Percentiles rank a stretch among this genome's conserved stretches.
Evolutionary conservation across 1,140 invertebrate species (phyloP).

Genomic region (Drosophila asahinai): DNA sequence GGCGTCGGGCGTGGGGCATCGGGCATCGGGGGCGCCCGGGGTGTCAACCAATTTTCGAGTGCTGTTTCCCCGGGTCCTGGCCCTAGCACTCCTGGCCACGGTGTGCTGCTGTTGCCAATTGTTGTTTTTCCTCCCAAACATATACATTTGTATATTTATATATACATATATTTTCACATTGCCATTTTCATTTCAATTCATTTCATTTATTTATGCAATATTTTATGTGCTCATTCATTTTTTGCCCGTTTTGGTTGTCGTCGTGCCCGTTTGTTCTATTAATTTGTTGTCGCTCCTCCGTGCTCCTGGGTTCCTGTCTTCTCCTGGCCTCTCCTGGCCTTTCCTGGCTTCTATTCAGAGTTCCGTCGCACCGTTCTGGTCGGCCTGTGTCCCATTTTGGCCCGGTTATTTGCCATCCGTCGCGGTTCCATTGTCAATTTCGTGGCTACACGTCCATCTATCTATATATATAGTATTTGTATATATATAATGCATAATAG

Average conservation of each 20-base stretch:
- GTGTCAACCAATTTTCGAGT: constrained; percentile 82
- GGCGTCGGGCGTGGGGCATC: constrained; percentile 24
- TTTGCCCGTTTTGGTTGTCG: constrained; percentile 53
- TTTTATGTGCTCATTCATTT: constrained; percentile 81
- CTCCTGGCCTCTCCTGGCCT: constrained; percentile 2
- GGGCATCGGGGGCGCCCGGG: constrained; percentile 49
- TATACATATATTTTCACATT: constrained; percentile 61
- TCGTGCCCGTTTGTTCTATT: constrained; percentile 70
- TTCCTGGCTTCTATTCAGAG: constrained; percentile 28
- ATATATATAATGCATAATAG: constrained; percentile 3
- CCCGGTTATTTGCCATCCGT: constrained; percentile 51
- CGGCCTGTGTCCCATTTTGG: constrained; percentile 33
- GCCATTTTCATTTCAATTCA: constrained; percentile 83
- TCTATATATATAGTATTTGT: constrained; percentile 25
- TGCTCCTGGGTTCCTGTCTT: neutral
- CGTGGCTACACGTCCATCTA: constrained; percentile 37
- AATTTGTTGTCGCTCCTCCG: constrained; percentile 68
- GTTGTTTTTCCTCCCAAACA: constrained; percentile 56
- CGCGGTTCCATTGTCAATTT: constrained; percentile 59
- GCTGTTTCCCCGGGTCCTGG: constrained; percentile 37
- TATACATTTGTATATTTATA: constrained; percentile 44
- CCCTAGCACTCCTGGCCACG: constrained; percentile 21
- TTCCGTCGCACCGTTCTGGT: constrained; percentile 8
- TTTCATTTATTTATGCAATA: constrained; percentile 83
- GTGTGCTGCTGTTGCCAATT: constrained; percentile 60